These are phyloP conservation scores for Epiperipatus broadwayi DNA, from an alignment of 2,888 invertebrate genomes.

Conservation along the genomic window DNA sequence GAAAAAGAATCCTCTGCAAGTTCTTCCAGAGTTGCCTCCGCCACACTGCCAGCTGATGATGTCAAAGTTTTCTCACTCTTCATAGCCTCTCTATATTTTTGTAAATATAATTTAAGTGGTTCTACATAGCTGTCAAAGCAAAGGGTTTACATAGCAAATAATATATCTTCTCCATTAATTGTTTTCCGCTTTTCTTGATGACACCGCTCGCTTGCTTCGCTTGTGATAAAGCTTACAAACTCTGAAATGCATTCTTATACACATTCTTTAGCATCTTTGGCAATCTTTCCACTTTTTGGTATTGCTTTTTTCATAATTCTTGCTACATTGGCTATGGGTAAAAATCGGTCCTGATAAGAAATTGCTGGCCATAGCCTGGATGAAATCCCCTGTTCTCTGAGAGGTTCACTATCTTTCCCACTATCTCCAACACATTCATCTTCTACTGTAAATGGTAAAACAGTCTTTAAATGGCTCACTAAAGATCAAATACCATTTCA, in stretches of 20 bases:
- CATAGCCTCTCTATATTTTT: conserved; percentile 65
- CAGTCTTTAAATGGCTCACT: no score
- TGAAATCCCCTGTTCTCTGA: no score
- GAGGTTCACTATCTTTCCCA: no score
- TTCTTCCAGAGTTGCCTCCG: conserved; percentile 35
- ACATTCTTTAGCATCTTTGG: conserved; percentile 96
- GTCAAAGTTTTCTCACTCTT: conserved; percentile 34
- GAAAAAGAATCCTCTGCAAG: conserved; percentile 31
- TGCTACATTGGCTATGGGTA: conserved; percentile 96
- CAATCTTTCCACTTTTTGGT: conserved; percentile 91
- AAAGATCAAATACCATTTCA: no score
- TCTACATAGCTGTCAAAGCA: conserved; percentile 97
- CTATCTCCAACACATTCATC: no score
- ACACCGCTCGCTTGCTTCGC: conserved; percentile 93
- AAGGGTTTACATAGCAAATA: conserved; percentile 81
- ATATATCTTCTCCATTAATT: conserved; percentile 93
- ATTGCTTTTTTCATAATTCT: conserved; percentile 98
- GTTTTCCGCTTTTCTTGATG: conserved; percentile 95
- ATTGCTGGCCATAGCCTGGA: no score
- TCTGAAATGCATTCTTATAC: conserved; percentile 98
- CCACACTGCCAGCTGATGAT: conserved; percentile 26
- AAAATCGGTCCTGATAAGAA: conserved; percentile 79
- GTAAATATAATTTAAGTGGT: conserved; percentile 76
- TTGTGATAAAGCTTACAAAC: conserved; percentile 95
- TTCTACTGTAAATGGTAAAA: no score